phyloP scores from a whole-genome alignment of 1,140 invertebrate genomes.

The Drosophila paulistorum region DNA sequence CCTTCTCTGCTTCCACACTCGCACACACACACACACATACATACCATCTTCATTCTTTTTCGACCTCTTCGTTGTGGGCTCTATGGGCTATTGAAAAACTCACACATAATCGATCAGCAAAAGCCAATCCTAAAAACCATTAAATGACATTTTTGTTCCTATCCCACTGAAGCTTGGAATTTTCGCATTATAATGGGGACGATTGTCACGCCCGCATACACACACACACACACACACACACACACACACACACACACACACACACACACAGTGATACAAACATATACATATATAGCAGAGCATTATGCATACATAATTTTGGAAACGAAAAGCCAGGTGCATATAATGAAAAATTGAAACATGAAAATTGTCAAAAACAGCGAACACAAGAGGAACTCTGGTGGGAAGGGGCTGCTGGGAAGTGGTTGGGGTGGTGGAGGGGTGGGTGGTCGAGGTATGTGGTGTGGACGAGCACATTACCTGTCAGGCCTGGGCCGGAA shows the following conservation, averaged over 20 bases:
- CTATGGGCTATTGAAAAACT: background rate
- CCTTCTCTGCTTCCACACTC: background rate
- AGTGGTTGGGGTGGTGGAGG: too few species aligned
- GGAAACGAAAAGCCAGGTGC: conserved; percentile 43
- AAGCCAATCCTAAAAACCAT: conserved; percentile 32
- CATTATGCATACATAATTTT: conserved; percentile 78
- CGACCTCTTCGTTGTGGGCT: background rate
- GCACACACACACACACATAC: background rate
- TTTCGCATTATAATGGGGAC: conserved; percentile 7
- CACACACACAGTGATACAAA: background rate
- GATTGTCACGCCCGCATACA: background rate
- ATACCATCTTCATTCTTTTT: too few species aligned
- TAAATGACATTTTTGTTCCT: conserved; percentile 44
- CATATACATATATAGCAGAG: background rate
- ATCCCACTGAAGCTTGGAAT: conserved; percentile 17
- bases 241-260: too few species aligned
- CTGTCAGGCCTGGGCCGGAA: conserved; percentile 63
- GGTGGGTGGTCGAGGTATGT: background rate
- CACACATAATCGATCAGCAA: conserved; percentile 61
- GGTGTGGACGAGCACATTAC: conserved; percentile 48
- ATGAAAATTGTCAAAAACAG: conserved; percentile 80
- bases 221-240: conserved; percentile 19
- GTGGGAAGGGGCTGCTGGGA: too few species aligned
- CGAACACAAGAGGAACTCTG: conserved; percentile 20
- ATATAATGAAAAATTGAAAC: conserved; percentile 79